phyloP scores from a whole-genome alignment of 1,140 invertebrate genomes.

The Andrena cerasifolii region DNA sequence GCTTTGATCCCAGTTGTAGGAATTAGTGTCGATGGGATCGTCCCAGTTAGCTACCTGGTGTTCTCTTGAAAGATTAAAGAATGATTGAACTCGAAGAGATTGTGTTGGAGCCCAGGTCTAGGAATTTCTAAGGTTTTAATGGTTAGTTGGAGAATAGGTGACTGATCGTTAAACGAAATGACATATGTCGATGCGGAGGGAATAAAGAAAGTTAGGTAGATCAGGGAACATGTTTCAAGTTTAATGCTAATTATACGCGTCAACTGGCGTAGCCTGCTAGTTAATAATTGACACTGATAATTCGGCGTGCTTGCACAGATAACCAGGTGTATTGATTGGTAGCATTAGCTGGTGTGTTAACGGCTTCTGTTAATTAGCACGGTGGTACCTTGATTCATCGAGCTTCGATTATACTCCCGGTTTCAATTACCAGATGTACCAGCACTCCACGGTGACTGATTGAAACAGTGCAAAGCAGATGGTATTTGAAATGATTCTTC shows the following conservation, averaged over 20 bases:
- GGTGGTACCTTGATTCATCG: conserved; percentile 27
- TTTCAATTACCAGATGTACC: conserved; percentile 17
- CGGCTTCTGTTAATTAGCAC: conserved; percentile 38
- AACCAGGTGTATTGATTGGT: conserved; percentile 17
- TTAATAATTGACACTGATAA: conserved; percentile 27
- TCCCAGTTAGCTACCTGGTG: neutral
- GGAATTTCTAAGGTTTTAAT: no score
- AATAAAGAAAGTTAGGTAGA: no score
- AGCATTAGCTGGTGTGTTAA: conserved; percentile 36
- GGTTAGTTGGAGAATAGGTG: no score
- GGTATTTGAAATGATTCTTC: neutral
- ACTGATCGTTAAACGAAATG: no score
- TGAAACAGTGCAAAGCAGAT: no score
- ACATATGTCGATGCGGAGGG: no score
- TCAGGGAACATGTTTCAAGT: no score
- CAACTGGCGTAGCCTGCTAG: neutral
- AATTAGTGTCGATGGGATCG: neutral
- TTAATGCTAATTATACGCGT: neutral
- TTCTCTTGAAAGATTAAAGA: neutral
- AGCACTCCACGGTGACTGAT: conserved; percentile 10
- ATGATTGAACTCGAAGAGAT: no score
- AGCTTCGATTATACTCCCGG: conserved; percentile 24
- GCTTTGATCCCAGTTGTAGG: neutral
- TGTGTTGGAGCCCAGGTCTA: no score
- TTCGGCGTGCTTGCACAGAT: conserved; percentile 24